These are phyloP conservation scores for Cheumatopsyche charites DNA, from an alignment of 1,140 invertebrate genomes.

Conservation along the genomic window DNA sequence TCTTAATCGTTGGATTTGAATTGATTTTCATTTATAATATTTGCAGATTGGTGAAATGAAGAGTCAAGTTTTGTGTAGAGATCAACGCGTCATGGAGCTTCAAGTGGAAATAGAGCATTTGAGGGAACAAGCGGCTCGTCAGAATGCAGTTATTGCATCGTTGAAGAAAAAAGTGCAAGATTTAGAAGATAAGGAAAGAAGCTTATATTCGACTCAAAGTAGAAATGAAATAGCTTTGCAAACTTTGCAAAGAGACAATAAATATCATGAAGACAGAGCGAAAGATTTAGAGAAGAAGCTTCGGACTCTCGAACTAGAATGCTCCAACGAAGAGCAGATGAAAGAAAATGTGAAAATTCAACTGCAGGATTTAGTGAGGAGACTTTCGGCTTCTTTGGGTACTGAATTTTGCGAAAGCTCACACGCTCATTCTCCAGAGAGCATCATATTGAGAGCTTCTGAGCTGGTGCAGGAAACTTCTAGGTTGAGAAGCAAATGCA, in stretches of 20 bases:
- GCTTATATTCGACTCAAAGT: conserved; percentile 66
- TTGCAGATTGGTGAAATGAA: conserved; percentile 69
- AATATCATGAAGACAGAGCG: conserved; percentile 75
- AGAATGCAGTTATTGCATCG: conserved; percentile 78
- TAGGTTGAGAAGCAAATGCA: conserved; percentile 63
- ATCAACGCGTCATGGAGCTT: conserved; percentile 70
- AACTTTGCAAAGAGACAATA: conserved; percentile 73
- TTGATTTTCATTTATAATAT: conserved; percentile 8
- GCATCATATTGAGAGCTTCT: conserved; percentile 71
- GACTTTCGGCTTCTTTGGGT: conserved; percentile 70
- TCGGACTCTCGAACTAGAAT: conserved; percentile 71
- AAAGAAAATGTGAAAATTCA: conserved; percentile 70
- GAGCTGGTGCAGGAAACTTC: conserved; percentile 73
- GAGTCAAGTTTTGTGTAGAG: conserved; percentile 66
- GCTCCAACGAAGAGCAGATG: conserved; percentile 70
- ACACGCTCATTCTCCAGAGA: conserved; percentile 68
- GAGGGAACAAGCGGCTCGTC: conserved; percentile 78
- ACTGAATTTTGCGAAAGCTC: conserved; percentile 68
- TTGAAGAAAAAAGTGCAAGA: conserved; percentile 80
- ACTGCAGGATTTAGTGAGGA: conserved; percentile 71
- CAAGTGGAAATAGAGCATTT: conserved; percentile 74
- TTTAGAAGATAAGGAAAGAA: conserved; percentile 75
- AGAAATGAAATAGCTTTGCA: conserved; percentile 73
- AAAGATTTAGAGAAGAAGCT: conserved; percentile 78
- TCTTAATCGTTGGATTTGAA: not conserved